Evolutionary conservation across 2,888 invertebrate species (phyloP), one percentile per base, ranked within the genome.

Genomic region (Laothoe populi): DNA sequence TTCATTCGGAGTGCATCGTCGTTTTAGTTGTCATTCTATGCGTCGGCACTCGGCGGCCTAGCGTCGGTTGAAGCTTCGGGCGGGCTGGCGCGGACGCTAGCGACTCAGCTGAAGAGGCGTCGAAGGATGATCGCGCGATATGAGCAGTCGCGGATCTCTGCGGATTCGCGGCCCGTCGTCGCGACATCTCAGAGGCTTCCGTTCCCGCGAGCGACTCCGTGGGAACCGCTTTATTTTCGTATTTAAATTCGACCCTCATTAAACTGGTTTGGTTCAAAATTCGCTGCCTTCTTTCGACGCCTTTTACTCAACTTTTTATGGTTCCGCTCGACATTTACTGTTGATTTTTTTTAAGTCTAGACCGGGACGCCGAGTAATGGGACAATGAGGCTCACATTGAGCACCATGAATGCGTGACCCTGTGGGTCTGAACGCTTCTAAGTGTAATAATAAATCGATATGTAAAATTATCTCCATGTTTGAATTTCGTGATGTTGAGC

Each of bases 161-260:
- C 71, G 74, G 73, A 70, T 68, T 64, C 68, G 75, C 69, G 72
- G 67, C 75, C 76, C 42, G 67, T 69, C 81, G 81, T 71, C 81
- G 86, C 88, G 87, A 86, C 87, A 82, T 77, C 81, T 81, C 73
- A 73, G 70, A 82, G 81, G 90, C 91, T 92, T 92, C 92, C 92
- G 92, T 89, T 91, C 91, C 91, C 92, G 91, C 90, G 88, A 86
- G 77, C 85, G 83, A 87, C 85, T 84, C 87, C 92, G 92, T 92
- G 92, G 92, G 92, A 92, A 92, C 90, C 84, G 86, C 82, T 87
- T 89, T 88, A 90, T 90, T 91, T 89, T 90, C 91, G 82, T 90
- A 92, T 92, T 91, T 90, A 90, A 92, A 92, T 92, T 86, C 90
- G 92, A 91, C 91, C 92, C 92, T 90, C 92, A 92, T 92, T 92